Conservation (phyloP, 1,140 invertebrate genomes). For the Aphelinus atriplicis region DNA sequence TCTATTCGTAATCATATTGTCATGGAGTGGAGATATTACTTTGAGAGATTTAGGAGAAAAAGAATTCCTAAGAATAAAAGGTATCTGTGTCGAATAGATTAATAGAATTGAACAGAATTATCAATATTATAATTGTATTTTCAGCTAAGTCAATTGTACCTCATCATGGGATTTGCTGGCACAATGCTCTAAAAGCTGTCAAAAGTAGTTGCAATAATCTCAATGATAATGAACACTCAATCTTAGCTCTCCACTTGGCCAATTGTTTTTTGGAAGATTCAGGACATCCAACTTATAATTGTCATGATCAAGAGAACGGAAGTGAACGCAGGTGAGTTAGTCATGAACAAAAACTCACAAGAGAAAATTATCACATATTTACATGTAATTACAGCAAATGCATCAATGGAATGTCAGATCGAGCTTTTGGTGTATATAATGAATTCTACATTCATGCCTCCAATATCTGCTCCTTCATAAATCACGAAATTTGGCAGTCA, state of each 20-base stretch:
- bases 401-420: constrained; percentile 69
- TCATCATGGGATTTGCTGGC: constrained; percentile 74
- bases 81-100: constrained; percentile 28
- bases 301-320: constrained; percentile 60
- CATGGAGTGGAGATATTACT: constrained; percentile 37
- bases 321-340: constrained; percentile 52
- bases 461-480: constrained; percentile 76
- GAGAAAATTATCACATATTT: not conserved
- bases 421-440: constrained; percentile 71
- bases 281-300: constrained; percentile 67
- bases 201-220: constrained; percentile 69
- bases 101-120: constrained; percentile 2
- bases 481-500: constrained; percentile 74
- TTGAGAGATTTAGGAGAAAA: constrained; percentile 55
- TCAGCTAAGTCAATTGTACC: constrained; percentile 61
- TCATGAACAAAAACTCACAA: too few relatives aligned
- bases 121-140: constrained; percentile 21
- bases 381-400: constrained; percentile 60
- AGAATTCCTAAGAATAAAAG: constrained; percentile 50
- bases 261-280: constrained; percentile 76
- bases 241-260: constrained; percentile 72
- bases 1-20: constrained; percentile 17
- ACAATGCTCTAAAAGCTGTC: constrained; percentile 66
- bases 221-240: constrained; percentile 70
- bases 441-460: constrained; percentile 77